phyloP scores from a whole-genome alignment of 2,888 invertebrate species.

The Dryococelus australis region DNA sequence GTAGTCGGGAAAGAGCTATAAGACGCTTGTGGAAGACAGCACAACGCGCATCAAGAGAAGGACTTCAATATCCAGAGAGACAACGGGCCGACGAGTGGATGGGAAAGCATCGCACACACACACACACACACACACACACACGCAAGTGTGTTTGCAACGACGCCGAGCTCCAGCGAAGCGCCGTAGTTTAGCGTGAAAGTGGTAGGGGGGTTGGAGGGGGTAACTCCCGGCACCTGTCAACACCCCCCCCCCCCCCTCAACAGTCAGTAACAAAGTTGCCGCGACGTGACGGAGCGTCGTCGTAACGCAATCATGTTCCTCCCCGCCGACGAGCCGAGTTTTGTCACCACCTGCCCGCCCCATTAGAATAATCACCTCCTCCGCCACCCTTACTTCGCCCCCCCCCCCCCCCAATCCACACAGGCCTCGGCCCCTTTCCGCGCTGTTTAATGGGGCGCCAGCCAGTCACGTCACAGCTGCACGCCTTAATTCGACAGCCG shows the following conservation, averaged over 20 bases:
- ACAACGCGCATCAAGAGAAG: no score
- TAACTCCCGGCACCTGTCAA: neutral
- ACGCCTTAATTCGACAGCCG: slow-evolving; percentile 11
- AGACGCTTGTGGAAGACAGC: no score
- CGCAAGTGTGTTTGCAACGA: neutral
- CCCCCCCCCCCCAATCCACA: no score
- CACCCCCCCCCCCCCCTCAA: neutral
- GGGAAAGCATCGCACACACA: no score
- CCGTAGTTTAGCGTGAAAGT: neutral
- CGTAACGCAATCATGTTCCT: slow-evolving; percentile 3
- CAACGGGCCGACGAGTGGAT: no score
- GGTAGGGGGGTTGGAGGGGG: neutral
- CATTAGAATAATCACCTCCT: slow-evolving; percentile 6
- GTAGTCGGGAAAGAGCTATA: no score
- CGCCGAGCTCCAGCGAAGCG: neutral
- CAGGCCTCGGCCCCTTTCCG: neutral
- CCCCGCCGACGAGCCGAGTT: neutral
- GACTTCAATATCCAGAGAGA: no score
- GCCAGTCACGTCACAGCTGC: slow-evolving; percentile 10
- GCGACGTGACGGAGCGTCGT: neutral
- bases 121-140: no score
- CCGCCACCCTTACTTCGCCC: neutral
- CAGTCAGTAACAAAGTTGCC: neutral
- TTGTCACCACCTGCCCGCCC: slow-evolving; percentile 16
- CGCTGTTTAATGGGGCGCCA: neutral